A percentile compares a stretch with the other conserved stretches of the same genome.
Evolutionary conservation across 2,797 vertebrate genomes (phyloP).

Genomic region (Enteromius afrohamiltoni): DNA sequence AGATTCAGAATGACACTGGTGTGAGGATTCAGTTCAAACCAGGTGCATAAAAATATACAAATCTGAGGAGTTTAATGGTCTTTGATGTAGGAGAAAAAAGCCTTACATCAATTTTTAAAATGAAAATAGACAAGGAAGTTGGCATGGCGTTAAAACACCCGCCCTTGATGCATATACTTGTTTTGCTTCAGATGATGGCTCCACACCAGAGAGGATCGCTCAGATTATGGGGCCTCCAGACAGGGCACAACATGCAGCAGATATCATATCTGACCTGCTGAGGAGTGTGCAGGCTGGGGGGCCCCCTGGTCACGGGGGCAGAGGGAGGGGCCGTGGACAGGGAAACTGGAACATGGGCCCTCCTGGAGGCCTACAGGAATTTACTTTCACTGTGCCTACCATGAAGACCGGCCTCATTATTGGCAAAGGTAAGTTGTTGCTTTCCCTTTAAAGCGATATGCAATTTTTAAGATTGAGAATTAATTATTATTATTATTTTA

Average conservation of each 20-base stretch:
- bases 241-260: slow-evolving; percentile 94
- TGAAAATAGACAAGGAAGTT: neutral
- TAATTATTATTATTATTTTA: too few species aligned
- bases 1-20: slow-evolving; percentile 99
- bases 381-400: slow-evolving; percentile 97
- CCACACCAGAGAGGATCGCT: slow-evolving; percentile 96
- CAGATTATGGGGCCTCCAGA: slow-evolving; percentile 98
- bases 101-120: neutral
- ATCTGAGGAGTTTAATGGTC: neutral
- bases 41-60: slow-evolving; percentile 75
- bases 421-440: slow-evolving; percentile 85
- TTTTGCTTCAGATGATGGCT: slow-evolving; percentile 88
- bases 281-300: slow-evolving; percentile 96
- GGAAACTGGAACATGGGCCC: slow-evolving; percentile 99
- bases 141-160: neutral
- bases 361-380: slow-evolving; percentile 96
- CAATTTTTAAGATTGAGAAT: neutral
- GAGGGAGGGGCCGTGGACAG: slow-evolving; percentile 94
- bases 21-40: slow-evolving; percentile 99
- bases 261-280: slow-evolving; percentile 95
- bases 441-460: neutral
- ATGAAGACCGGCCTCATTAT: slow-evolving; percentile 99
- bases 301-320: slow-evolving; percentile 86
- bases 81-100: neutral
- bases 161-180: neutral